Evolutionary conservation across 2,113 vertebrate species (phyloP).

Genomic region (Grantiella picta): DNA sequence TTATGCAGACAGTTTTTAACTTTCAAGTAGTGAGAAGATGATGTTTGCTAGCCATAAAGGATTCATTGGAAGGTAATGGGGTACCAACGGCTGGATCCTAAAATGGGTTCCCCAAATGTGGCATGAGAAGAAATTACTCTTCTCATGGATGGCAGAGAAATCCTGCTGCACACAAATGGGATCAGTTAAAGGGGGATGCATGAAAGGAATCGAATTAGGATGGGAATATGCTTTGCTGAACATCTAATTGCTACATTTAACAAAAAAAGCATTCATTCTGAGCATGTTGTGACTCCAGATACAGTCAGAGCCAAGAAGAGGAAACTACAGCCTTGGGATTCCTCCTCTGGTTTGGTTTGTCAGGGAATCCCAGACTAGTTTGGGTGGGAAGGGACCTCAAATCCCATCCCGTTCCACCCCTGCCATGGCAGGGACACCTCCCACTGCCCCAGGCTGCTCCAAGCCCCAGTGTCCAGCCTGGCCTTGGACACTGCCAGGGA

Average conservation of each 20-base stretch:
- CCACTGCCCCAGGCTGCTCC: not conserved
- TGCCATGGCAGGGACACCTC: not conserved
- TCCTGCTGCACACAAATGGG: not conserved
- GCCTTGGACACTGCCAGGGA: not conserved
- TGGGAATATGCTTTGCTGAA: not conserved
- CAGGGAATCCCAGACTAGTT: not conserved
- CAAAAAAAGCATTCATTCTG: not conserved
- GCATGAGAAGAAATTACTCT: not conserved
- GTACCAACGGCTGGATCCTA: not conserved
- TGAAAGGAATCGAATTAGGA: not conserved
- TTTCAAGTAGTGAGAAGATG: not conserved
- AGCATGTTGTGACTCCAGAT: not conserved
- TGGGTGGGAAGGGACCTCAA: not conserved
- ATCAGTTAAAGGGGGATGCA: not conserved
- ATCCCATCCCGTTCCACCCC: accelerated
- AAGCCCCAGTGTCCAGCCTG: not conserved
- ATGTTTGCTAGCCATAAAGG: not conserved
- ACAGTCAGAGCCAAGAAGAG: not conserved
- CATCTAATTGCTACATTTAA: not conserved
- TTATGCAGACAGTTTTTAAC: not conserved
- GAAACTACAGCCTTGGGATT: not conserved
- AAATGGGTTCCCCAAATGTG: not conserved
- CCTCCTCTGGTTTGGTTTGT: not conserved
- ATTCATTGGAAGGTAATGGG: not conserved
- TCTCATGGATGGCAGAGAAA: not conserved